Evolutionary conservation across 2,113 vertebrate species (phyloP).

Genomic region (Pholis gunnellus): DNA sequence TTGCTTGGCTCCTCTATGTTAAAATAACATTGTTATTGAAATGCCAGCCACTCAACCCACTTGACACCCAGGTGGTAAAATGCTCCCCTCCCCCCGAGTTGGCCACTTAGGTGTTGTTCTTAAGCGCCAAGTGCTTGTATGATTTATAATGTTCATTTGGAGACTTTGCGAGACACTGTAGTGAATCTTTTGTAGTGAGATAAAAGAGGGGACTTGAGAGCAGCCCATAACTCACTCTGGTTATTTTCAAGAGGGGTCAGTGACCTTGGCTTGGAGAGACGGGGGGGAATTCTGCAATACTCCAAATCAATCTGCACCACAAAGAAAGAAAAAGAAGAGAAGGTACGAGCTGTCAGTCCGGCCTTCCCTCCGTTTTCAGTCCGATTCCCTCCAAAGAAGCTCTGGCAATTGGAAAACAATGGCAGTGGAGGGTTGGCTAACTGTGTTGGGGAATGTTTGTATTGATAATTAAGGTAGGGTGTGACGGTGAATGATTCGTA

Average conservation of each 20-base stretch:
- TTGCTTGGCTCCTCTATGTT: neutral
- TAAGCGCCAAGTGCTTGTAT: constrained; percentile 40
- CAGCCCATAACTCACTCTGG: constrained; percentile 66
- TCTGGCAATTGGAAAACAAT: constrained; percentile 42
- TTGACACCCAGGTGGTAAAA: constrained; percentile 47
- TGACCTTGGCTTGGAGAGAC: constrained; percentile 66
- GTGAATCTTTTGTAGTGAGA: constrained; percentile 61
- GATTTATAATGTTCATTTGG: constrained; percentile 64
- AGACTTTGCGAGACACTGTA: constrained; percentile 60
- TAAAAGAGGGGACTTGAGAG: constrained; percentile 69
- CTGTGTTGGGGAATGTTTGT: constrained; percentile 64
- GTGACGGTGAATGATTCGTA: constrained; percentile 78
- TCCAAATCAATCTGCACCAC: constrained; percentile 51
- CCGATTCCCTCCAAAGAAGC: constrained; percentile 46
- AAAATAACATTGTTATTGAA: neutral
- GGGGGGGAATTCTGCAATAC: constrained; percentile 61
- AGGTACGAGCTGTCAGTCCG: constrained; percentile 45
- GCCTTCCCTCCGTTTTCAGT: constrained; percentile 41
- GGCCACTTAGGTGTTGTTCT: constrained; percentile 52
- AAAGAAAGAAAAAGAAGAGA: constrained; percentile 22
- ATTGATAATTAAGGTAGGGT: constrained; percentile 65
- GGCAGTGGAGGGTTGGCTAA: constrained; percentile 20
- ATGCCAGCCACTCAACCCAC: constrained; percentile 17
- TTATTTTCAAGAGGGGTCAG: constrained; percentile 71
- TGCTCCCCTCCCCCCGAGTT: constrained; percentile 20